Evolutionary conservation across 2,797 vertebrate species (phyloP), one percentile per base, ranked within the genome.

Genomic region (Limosa lapponica): DNA sequence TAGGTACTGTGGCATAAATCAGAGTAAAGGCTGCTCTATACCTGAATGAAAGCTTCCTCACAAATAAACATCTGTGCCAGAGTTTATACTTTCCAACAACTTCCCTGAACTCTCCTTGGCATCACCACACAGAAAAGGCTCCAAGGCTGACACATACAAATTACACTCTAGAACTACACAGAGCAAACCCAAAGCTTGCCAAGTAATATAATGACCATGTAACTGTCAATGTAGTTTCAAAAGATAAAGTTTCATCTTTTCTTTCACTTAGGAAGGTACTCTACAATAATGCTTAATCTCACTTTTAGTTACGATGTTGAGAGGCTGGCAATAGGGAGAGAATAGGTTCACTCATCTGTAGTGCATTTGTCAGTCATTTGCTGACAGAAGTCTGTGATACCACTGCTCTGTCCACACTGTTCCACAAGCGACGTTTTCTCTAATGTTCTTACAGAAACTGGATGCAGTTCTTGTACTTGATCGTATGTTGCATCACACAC

Each of bases 291-390:
- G 79, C 62, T 92, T 57, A 24, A 77, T 70, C 27, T 62, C 64
- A 44, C 44, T 34, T 87, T 74, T 44, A 87, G 71, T 30, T 22
- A 66, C 78, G 44, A 10, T 11, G 51, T 16, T 36, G 77, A 78
- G 37, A 91, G 51, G 74, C 62, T 83, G 64, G 77, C 55, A 87
- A 64, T 3, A 62, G 41, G 43, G 61, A 57, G 48, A 74, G 27
- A 23, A 64, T 12, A 69, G 18, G 34, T 44, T 96, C 95, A 98
- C 85, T 98, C 97, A 89, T 98, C 98, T 94, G 98, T 98, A 97
- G 98, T 98, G 96, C 98, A 98, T 90, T 98, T 98, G 87, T 98
- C 98, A 83, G 98, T 98, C 98, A 98, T 98, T 91, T 98, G 98
- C 97, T 98, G 97, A 94, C 98, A 99, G 96, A 98, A 97, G 69